A percentile compares a stretch with the other conserved stretches of the same genome.
Evolutionary conservation across 2,888 invertebrate genomes (phyloP).

Genomic region (Lasius fuliginosus): DNA sequence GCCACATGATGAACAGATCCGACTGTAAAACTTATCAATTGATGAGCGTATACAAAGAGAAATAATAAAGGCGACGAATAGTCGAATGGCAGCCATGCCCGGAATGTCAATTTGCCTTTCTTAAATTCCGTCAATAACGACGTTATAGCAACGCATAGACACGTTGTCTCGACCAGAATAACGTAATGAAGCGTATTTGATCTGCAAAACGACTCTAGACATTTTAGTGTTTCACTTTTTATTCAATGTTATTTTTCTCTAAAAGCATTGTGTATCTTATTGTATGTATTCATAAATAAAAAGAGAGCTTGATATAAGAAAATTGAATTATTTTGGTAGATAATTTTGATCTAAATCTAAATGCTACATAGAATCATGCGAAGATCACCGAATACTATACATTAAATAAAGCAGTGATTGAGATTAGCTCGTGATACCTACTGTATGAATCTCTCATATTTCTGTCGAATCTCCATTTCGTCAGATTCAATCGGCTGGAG

Average conservation of each 20-base stretch:
- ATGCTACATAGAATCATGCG: not conserved
- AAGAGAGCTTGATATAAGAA: not conserved
- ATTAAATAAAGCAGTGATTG: not conserved
- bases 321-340: not conserved
- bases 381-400: not conserved
- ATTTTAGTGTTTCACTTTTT: constrained; percentile 23
- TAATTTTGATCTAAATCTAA: not conserved
- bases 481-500: constrained; percentile 28
- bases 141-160: constrained; percentile 1
- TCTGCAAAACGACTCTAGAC: constrained; percentile 23
- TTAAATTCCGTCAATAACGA: constrained; percentile 40
- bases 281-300: not conserved
- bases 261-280: not conserved
- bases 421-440: constrained; percentile 41
- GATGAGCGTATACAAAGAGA: constrained; percentile 9
- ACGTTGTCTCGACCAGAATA: constrained; percentile 42
- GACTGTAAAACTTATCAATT: constrained; percentile 29
- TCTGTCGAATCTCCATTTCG: constrained; percentile 53
- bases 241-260: not conserved
- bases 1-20: constrained; percentile 63
- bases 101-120: constrained; percentile 30
- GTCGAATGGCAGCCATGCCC: constrained; percentile 56
- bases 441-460: constrained; percentile 51
- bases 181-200: constrained; percentile 43
- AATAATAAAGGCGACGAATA: constrained; percentile 35